Evolutionary conservation across 2,888 invertebrate species (phyloP), one percentile per base, ranked within the genome.

Genomic region (Nemoura dubitans): DNA sequence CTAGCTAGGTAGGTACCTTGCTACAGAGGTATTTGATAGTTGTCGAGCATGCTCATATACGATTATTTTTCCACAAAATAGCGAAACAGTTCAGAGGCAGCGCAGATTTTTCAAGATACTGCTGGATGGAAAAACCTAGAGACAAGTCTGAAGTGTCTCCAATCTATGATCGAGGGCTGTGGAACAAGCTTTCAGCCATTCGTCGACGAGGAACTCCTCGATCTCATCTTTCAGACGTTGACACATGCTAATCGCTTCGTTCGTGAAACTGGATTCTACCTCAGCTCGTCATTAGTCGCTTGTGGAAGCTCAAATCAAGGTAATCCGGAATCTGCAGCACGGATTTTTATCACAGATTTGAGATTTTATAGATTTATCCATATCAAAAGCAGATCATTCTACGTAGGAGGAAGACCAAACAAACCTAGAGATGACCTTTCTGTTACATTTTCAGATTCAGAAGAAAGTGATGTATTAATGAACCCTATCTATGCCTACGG

Each of bases 121-220:
- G 93, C 93, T 59, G 93, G 93, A 0, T 93, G 93, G 92, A 92
- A 92, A 87, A 91, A 91, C 86, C 89, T 93, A 85, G 93, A 93
- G 89, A 93, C 93, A 0, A 93, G 92, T 89, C 91, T 93, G 91
- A 93, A 92, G 91, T 92, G 92, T 89, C 89, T 93, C 28, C 92
- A 93, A 89, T 90, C 90, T 87, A 91, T 93, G 89, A 91, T 93
- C 59, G 91, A 92, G 86, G 92, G 92, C 0, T 90, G 92, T 90
- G 92, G 92, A 28, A 89, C 90, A 76, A 88, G 89, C 28, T 92
- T 93, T 88, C 91, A 92, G 86, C 89, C 90, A 0, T 91, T 90
- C 87, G 89, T 90, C n/a, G 89, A 90, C 85, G 91, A 92, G 88
- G 91, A 92, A 42, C 89, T 93, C 84, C 88, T 93, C 85, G 91